Evolutionary conservation across 2,888 invertebrate species (phyloP).

Genomic region (Agonopterix subpropinquella): DNA sequence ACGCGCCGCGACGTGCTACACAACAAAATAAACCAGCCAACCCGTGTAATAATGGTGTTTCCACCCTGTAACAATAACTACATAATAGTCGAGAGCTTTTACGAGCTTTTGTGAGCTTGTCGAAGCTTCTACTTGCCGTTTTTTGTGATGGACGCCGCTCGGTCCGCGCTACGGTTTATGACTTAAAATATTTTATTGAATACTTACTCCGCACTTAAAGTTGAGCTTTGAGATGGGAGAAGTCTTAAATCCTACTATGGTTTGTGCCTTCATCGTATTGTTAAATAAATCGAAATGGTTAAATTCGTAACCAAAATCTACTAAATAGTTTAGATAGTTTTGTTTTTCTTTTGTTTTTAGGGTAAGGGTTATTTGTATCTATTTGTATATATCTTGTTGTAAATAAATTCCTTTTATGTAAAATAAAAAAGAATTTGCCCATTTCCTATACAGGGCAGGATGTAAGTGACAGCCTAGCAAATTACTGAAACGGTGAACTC

Average conservation of each 20-base stretch:
- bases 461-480: too few species aligned
- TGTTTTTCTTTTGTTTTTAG: too few species aligned
- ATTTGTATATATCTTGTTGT: too few species aligned
- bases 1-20: constrained; percentile 47
- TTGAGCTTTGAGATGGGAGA: constrained; percentile 32
- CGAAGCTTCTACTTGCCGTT: constrained; percentile 67
- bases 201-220: constrained; percentile 46
- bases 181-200: constrained; percentile 64
- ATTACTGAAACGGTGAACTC: too few species aligned
- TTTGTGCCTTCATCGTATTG: constrained; percentile 40
- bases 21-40: constrained; percentile 64
- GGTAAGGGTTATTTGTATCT: too few species aligned
- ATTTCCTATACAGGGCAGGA: too few species aligned
- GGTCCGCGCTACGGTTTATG: constrained; percentile 51
- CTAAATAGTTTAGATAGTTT: too few species aligned
- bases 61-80: constrained; percentile 75
- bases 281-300: constrained; percentile 21
- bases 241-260: constrained; percentile 39
- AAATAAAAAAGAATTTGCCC: too few species aligned
- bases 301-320: too few species aligned
- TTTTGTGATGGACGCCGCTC: constrained; percentile 63
- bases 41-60: constrained; percentile 73
- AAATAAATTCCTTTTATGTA: too few species aligned
- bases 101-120: constrained; percentile 74
- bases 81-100: constrained; percentile 74